These are phyloP conservation scores for Drymodes brunneopygia DNA, from an alignment of 2,113 vertebrate genomes.

Conservation along the genomic window DNA sequence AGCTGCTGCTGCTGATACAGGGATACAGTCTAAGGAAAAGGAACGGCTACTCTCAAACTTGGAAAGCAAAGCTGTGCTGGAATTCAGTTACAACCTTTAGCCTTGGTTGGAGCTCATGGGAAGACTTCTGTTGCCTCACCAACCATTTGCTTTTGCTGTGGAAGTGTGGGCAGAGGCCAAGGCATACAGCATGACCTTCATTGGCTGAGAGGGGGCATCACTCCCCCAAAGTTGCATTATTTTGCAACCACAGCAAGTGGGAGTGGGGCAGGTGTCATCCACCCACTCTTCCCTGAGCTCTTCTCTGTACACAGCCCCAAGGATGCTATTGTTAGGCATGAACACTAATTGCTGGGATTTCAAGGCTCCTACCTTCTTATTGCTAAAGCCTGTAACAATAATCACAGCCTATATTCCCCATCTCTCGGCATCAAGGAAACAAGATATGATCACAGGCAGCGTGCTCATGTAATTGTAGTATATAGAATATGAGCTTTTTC, in stretches of 20 bases:
- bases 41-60: background rate
- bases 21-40: background rate
- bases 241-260: background rate
- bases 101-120: background rate
- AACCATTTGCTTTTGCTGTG: background rate
- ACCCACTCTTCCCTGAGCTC: background rate
- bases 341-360: conserved; percentile 47
- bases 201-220: background rate
- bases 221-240: background rate
- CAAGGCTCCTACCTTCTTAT: conserved; percentile 43
- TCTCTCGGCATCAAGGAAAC: conserved; percentile 56
- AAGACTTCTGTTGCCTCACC: background rate
- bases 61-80: background rate
- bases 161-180: background rate
- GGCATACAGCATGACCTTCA: rapidly evolving
- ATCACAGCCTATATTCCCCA: conserved; percentile 61
- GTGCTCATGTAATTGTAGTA: conserved; percentile 59
- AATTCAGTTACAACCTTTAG: background rate
- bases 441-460: conserved; percentile 54
- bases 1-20: background rate
- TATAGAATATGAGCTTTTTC: conserved; percentile 56
- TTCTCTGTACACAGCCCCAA: conserved; percentile 11
- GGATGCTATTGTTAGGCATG: conserved; percentile 33
- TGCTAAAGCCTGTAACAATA: conserved; percentile 59
- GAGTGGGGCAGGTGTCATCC: conserved; percentile 33